These are phyloP conservation scores for Cladorhizidae sp. DNA, from an alignment of 37 sponge, comb jelly and placozoan genomes.

Conservation along the genomic window DNA sequence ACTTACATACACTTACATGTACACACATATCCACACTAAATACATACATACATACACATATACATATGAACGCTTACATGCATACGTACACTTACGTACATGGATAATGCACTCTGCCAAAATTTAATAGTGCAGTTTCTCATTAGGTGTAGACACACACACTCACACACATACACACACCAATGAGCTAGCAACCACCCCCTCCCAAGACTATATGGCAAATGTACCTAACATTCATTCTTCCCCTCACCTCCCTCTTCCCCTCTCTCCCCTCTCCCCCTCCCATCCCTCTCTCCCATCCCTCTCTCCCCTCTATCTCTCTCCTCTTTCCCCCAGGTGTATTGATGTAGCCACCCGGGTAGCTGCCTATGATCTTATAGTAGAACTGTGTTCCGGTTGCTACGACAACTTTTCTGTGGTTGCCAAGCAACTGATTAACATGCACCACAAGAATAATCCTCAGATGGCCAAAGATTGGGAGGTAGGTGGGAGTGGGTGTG, in stretches of 20 bases:
- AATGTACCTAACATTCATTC: neutral
- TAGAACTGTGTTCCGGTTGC: conserved; percentile 71
- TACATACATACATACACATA: no score
- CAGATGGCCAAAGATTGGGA: conserved; percentile 82
- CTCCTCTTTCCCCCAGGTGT: conserved; percentile 33
- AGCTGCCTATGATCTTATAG: conserved; percentile 87
- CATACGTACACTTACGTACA: no score
- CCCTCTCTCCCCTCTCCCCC: neutral
- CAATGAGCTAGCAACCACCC: no score
- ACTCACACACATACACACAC: no score
- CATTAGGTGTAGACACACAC: no score
- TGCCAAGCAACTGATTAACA: conserved; percentile 47
- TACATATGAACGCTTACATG: no score
- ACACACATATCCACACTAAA: no score
- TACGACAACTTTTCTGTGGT: conserved; percentile 73
- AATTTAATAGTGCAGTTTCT: no score
- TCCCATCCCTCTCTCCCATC: neutral
- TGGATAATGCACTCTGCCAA: no score
- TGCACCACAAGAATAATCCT: conserved; percentile 66
- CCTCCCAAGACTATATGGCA: no score
- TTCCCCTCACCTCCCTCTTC: neutral
- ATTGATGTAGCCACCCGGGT: conserved; percentile 45
- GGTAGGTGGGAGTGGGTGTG: conserved; percentile 39
- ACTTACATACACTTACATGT: no score
- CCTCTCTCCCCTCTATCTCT: neutral